Conservation (phyloP, 2,797 vertebrate genomes). For the Fundulus diaphanus region DNA sequence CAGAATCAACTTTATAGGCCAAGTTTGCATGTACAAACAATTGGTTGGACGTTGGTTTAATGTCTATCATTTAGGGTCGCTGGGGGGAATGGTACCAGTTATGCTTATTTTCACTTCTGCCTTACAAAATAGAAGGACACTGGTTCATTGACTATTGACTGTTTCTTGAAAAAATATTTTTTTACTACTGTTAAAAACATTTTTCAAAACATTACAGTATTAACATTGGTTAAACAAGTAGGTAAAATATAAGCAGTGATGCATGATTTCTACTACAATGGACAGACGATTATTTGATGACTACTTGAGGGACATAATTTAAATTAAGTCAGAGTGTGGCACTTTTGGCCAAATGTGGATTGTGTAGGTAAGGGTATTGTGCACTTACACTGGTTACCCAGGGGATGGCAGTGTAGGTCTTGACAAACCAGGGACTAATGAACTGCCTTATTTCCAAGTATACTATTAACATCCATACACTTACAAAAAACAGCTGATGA, state of each 20-base stretch:
- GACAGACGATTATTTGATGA: background rate
- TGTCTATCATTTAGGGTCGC: too few species aligned
- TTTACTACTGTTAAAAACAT: background rate
- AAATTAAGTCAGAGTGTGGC: background rate
- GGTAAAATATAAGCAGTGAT: background rate
- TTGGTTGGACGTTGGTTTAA: too few species aligned
- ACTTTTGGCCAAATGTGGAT: background rate
- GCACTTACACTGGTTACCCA: background rate
- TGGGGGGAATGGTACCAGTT: too few species aligned
- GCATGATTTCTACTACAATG: background rate
- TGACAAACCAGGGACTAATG: background rate
- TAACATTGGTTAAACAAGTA: background rate
- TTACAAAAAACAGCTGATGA: background rate
- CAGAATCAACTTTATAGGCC: background rate
- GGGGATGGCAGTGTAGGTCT: background rate
- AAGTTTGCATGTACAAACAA: background rate
- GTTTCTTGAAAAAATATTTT: background rate
- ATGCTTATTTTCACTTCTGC: too few species aligned
- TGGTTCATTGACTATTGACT: too few species aligned
- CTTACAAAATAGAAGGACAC: too few species aligned
- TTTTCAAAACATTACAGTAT: background rate
- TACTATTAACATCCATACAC: background rate
- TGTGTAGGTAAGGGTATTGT: background rate
- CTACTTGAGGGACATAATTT: too few species aligned
- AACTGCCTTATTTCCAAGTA: background rate